Conservation (phyloP, 2,888 invertebrate genomes). For the Lysandra coridon region DNA sequence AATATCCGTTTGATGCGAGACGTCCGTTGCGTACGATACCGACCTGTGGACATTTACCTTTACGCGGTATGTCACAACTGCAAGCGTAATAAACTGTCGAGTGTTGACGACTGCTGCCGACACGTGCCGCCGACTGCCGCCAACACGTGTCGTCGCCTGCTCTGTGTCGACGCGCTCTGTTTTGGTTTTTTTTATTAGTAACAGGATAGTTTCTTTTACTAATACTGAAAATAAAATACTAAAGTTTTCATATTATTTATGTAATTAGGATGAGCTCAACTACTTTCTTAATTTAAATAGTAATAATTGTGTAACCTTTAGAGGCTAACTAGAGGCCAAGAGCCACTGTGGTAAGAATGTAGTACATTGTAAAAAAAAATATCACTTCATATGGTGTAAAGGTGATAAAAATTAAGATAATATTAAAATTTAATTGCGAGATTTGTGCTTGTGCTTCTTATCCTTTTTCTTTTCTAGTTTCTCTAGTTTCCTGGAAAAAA, state of each 20-base stretch:
- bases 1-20: no score
- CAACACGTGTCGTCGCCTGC: no score
- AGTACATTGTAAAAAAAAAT: neutral
- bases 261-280: neutral
- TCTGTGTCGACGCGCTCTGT: no score
- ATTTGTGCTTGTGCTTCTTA: slow-evolving; percentile 64
- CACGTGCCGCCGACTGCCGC: no score
- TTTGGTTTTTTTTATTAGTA: no score
- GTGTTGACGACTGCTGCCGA: no score
- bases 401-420: neutral
- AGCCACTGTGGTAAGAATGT: neutral
- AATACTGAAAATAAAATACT: neutral
- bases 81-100: no score
- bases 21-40: no score
- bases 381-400: no score
- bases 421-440: slow-evolving; percentile 45
- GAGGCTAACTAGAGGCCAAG: neutral
- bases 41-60: no score
- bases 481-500: slow-evolving; percentile 81
- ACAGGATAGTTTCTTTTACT: neutral
- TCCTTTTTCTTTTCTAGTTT: slow-evolving; percentile 82
- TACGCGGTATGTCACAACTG: no score
- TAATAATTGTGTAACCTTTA: no score
- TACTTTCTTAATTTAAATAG: neutral
- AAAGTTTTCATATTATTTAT: neutral